A percentile compares a stretch with the other conserved stretches of the same genome.
Conservation (phyloP, 2,113 vertebrate genomes). For the Sturnira hondurensis region DNA sequence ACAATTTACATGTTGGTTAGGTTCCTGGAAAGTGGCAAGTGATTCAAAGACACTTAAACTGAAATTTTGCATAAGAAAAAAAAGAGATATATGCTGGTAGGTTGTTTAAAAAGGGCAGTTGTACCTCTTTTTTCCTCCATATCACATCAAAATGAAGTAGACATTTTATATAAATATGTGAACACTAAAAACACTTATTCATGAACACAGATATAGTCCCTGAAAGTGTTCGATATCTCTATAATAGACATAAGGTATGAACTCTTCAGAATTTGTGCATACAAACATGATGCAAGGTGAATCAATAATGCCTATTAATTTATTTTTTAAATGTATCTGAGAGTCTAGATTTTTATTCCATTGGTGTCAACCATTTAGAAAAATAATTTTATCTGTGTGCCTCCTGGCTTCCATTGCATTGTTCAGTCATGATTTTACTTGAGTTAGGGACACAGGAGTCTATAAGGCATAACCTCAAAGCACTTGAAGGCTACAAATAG, state of each 20-base stretch:
- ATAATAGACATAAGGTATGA: background rate
- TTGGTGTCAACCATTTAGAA: background rate
- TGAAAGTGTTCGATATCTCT: background rate
- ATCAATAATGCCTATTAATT: background rate
- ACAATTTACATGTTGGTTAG: slow-evolving; percentile 62
- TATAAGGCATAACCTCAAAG: background rate
- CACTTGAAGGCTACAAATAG: background rate
- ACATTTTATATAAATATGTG: slow-evolving; percentile 40
- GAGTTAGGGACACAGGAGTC: background rate
- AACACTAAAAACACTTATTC: slow-evolving; percentile 50
- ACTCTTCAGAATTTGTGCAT: background rate
- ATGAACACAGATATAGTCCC: slow-evolving; percentile 14
- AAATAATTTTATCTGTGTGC: background rate
- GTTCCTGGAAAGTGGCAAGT: slow-evolving; percentile 62
- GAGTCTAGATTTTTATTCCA: background rate
- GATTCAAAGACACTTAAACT: slow-evolving; percentile 63
- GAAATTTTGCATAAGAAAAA: slow-evolving; percentile 51
- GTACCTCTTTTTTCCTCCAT: background rate
- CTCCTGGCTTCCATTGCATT: background rate
- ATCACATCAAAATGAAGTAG: slow-evolving; percentile 37
- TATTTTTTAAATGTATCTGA: background rate
- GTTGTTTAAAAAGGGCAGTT: background rate
- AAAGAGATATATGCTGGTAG: background rate
- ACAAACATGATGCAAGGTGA: background rate
- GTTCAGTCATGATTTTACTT: slow-evolving; percentile 25